These are phyloP conservation scores for Cheilosia pagana DNA, from an alignment of 2,888 invertebrate genomes.

Conservation along the genomic window DNA sequence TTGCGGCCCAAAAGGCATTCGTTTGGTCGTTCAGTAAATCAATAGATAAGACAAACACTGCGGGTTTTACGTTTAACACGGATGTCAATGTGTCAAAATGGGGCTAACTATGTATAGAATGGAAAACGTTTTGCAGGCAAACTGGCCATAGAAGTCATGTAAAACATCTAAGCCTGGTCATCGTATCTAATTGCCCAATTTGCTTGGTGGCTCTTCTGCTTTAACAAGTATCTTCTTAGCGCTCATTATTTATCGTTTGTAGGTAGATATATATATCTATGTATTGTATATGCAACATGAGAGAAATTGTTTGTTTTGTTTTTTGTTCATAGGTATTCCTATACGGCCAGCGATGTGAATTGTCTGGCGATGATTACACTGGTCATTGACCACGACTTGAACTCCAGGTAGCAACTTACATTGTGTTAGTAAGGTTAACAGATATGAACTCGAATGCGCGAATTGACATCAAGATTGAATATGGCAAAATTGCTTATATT, in stretches of 20 bases:
- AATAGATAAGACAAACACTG: conserved; percentile 1
- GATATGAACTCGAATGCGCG: conserved; percentile 8
- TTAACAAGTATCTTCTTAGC: conserved; percentile 3
- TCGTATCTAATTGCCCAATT: conserved; percentile 39
- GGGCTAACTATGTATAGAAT: conserved; percentile 10
- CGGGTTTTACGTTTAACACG: conserved; percentile 13
- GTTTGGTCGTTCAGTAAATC: conserved; percentile 5
- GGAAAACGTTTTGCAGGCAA: neutral
- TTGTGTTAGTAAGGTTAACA: neutral
- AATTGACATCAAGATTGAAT: conserved; percentile 28
- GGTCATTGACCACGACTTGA: conserved; percentile 48
- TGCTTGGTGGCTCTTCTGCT: conserved; percentile 3
- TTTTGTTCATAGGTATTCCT: neutral
- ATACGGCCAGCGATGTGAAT: conserved; percentile 20
- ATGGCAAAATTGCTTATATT: neutral
- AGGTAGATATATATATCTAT: neutral
- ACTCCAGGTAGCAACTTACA: conserved; percentile 1
- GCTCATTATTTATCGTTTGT: conserved; percentile 17
- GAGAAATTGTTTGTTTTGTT: neutral
- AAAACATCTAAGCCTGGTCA: neutral
- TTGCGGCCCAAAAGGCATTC: conserved; percentile 4
- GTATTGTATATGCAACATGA: neutral
- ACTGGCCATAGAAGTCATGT: neutral
- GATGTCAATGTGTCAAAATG: conserved; percentile 46
- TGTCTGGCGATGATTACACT: conserved; percentile 25